Conservation (phyloP, 2,113 vertebrate genomes). For the Melanostigma gelatinosum region DNA sequence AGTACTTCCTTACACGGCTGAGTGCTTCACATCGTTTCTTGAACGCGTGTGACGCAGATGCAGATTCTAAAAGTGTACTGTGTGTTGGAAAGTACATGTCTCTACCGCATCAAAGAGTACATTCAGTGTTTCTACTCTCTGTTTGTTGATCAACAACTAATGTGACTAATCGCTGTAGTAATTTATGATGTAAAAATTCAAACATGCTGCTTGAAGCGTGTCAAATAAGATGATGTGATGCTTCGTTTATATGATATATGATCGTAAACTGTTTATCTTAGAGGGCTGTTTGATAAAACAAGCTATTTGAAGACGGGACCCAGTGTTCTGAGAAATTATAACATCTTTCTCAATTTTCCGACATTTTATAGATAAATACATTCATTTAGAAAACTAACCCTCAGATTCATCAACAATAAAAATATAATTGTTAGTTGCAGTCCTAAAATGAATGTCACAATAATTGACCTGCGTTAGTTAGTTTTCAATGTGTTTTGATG, state of each 20-base stretch:
- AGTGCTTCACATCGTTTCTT: conserved; percentile 44
- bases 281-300: background rate
- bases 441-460: background rate
- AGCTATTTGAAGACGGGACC: background rate
- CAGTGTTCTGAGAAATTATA: background rate
- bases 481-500: background rate
- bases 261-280: background rate
- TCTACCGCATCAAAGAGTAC: background rate
- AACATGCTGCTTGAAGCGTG: background rate
- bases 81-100: conserved; percentile 1
- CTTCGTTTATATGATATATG: background rate
- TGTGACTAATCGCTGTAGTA: background rate
- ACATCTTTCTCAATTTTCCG: background rate
- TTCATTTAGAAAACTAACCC: background rate
- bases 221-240: background rate
- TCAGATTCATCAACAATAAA: background rate
- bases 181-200: background rate
- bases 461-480: background rate
- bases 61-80: conserved; percentile 9
- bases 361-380: background rate
- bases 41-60: background rate
- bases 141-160: background rate
- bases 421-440: background rate
- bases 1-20: conserved; percentile 32
- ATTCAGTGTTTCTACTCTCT: background rate